These are phyloP conservation scores for Callinectes sapidus DNA, from an alignment of 2,888 invertebrate species.

Conservation along the genomic window DNA sequence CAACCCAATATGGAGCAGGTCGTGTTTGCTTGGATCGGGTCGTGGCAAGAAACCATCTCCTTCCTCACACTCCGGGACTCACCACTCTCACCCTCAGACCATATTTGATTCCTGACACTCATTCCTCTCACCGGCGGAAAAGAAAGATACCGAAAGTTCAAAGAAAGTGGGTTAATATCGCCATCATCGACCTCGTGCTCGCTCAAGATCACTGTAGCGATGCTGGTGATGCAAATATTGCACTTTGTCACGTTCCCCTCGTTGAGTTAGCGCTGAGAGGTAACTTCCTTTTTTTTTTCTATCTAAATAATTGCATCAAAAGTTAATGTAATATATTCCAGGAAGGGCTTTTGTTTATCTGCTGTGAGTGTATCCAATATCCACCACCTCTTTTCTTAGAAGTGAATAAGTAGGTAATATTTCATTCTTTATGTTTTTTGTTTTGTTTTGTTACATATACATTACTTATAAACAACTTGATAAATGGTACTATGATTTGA, in stretches of 20 bases:
- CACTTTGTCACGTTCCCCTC: not conserved
- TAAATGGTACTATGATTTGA: not conserved
- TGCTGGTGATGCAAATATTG: not conserved
- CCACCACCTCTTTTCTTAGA: too few relatives aligned
- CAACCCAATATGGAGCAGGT: not conserved
- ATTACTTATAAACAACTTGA: not conserved
- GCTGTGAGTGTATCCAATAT: not conserved
- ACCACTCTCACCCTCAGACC: not conserved
- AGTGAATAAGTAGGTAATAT: too few relatives aligned
- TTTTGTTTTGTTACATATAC: not conserved
- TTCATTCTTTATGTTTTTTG: not conserved
- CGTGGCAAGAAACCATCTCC: conserved; percentile 5
- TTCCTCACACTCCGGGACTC: not conserved
- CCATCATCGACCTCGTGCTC: not conserved
- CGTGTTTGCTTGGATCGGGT: conserved; percentile 17
- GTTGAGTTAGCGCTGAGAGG: not conserved
- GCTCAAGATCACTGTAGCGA: not conserved
- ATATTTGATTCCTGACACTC: not conserved
- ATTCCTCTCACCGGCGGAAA: not conserved
- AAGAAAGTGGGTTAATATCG: not conserved
- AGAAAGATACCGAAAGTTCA: not conserved
- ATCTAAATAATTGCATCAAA: not conserved
- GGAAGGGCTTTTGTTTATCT: not conserved
- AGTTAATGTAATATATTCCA: not conserved
- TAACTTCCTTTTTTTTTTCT: not conserved